phyloP scores from a whole-genome alignment of 2,113 vertebrate genomes.

The Psephotus haematonotus region DNA sequence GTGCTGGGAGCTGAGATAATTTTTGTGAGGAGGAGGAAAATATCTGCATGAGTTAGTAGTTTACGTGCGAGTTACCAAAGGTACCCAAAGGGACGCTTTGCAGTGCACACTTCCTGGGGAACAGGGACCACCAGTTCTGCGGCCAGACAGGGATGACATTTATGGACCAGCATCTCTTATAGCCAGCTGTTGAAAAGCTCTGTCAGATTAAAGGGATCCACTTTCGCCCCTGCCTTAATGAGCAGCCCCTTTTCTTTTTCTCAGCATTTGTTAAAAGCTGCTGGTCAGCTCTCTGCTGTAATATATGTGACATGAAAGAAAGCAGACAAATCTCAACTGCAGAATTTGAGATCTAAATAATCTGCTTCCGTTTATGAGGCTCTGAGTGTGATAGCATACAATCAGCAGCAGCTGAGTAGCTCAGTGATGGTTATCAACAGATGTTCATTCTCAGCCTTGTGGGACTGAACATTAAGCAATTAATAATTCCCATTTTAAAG shows the following conservation, averaged over 20 bases:
- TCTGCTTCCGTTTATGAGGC: constrained; percentile 33
- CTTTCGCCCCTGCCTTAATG: not conserved
- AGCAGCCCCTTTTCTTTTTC: not conserved
- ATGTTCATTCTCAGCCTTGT: constrained; percentile 19
- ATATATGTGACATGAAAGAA: not conserved
- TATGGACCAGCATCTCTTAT: not conserved
- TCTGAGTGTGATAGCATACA: not conserved
- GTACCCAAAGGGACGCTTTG: not conserved
- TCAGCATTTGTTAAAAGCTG: not conserved
- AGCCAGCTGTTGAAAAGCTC: not conserved
- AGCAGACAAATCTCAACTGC: not conserved
- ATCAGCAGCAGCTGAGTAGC: constrained; percentile 27
- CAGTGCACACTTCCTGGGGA: not conserved
- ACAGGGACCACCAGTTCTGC: not conserved
- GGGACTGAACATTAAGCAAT: constrained; percentile 7
- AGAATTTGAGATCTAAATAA: constrained; percentile 28
- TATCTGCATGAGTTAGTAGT: not conserved
- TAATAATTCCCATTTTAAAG: constrained; percentile 43
- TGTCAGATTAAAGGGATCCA: not conserved
- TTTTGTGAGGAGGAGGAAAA: not conserved
- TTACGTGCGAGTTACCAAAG: not conserved
- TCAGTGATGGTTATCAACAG: constrained; percentile 33
- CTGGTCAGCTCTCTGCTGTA: not conserved
- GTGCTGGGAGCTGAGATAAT: not conserved
- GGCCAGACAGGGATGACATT: not conserved